Evolutionary conservation across 2,888 invertebrate genomes (phyloP).

Genomic region (Oithona nana): DNA sequence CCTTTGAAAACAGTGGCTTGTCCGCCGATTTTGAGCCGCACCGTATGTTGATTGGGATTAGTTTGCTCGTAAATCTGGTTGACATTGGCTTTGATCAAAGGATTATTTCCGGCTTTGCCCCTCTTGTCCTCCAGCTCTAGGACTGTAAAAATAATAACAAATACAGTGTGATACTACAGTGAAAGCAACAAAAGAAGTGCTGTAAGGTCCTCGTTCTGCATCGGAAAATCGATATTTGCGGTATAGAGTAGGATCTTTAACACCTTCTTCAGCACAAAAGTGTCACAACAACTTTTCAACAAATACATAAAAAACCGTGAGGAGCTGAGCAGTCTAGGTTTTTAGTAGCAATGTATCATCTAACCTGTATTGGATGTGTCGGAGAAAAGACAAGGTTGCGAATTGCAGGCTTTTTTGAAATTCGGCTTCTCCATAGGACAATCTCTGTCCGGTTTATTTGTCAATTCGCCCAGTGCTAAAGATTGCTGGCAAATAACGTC

Average conservation of each 20-base stretch:
- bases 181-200: background rate
- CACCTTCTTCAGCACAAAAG: no score
- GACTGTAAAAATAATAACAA: no score
- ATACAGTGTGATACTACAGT: no score
- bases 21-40: slow-evolving; percentile 66
- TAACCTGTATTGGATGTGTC: background rate
- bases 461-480: slow-evolving; percentile 76
- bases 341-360: no score
- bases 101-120: slow-evolving; percentile 29
- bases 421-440: slow-evolving; percentile 54
- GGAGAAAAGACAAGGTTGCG: slow-evolving; percentile 41
- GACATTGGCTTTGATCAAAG: slow-evolving; percentile 56
- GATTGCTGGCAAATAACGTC: slow-evolving; percentile 67
- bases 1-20: slow-evolving; percentile 75
- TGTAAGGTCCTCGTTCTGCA: no score
- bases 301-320: no score
- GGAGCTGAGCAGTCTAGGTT: no score
- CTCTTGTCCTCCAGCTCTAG: slow-evolving; percentile 45
- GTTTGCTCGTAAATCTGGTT: slow-evolving; percentile 59
- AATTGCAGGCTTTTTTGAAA: slow-evolving; percentile 62
- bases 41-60: slow-evolving; percentile 50
- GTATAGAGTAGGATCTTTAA: no score
- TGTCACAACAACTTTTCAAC: no score
- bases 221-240: no score
- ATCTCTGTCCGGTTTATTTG: slow-evolving; percentile 51